A percentile compares a stretch with the other conserved stretches of the same genome.
phyloP scores from a whole-genome alignment of 2,888 invertebrate species.

The Drosophila mettleri region DNA sequence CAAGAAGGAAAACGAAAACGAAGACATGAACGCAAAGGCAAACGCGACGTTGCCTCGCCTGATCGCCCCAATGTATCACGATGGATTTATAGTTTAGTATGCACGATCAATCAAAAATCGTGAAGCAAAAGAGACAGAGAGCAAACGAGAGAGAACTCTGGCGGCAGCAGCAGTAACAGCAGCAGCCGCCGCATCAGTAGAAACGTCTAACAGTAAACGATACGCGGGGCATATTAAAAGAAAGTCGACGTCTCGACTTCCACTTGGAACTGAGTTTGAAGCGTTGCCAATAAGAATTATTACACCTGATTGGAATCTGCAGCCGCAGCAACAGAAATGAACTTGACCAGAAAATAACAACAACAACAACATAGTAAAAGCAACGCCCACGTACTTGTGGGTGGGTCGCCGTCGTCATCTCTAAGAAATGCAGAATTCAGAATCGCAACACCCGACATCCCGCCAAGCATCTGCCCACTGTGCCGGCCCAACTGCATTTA shows the following conservation, averaged over 20 bases:
- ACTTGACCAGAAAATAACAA: conserved; percentile 80
- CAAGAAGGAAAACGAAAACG: conserved; percentile 42
- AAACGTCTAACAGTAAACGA: conserved; percentile 68
- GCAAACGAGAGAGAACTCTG: conserved; percentile 31
- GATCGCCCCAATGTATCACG: conserved; percentile 86
- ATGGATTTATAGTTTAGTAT: conserved; percentile 85
- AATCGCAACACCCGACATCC: conserved; percentile 21
- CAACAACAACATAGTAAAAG: conserved; percentile 20
- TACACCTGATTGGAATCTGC: conserved; percentile 85
- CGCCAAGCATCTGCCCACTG: conserved; percentile 39
- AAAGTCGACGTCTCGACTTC: conserved; percentile 54
- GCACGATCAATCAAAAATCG: conserved; percentile 86
- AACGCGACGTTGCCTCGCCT: conserved; percentile 77
- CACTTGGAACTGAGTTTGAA: conserved; percentile 60
- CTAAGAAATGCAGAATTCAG: conserved; percentile 26
- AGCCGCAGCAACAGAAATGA: conserved; percentile 73
- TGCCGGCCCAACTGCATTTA: conserved; percentile 68
- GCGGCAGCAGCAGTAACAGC: not conserved
- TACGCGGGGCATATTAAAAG: conserved; percentile 68
- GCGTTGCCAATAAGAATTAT: conserved; percentile 85
- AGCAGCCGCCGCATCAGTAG: conserved; percentile 6
- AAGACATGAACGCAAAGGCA: conserved; percentile 33
- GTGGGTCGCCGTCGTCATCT: conserved; percentile 58
- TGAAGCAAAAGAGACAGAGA: conserved; percentile 64
- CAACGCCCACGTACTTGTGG: conserved; percentile 74